Evolutionary conservation across 2,888 invertebrate species (phyloP).

Genomic region (Amblyjoppa proteus): DNA sequence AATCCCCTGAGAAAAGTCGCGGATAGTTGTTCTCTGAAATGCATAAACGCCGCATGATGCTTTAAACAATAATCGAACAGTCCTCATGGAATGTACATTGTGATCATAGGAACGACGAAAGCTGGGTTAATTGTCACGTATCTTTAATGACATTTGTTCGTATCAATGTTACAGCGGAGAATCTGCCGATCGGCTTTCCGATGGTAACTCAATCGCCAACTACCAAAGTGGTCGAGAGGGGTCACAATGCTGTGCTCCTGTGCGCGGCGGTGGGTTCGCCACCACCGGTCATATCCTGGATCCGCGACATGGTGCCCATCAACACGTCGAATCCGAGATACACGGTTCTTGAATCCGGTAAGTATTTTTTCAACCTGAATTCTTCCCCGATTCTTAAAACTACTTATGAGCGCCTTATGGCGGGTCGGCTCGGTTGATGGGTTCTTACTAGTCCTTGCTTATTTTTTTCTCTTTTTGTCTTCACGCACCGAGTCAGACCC

Average conservation of each 20-base stretch:
- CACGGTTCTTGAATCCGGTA: slow-evolving; percentile 93
- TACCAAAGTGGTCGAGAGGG: slow-evolving; percentile 98
- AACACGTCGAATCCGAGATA: slow-evolving; percentile 95
- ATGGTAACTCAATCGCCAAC: slow-evolving; percentile 94
- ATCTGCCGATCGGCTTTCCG: slow-evolving; percentile 97
- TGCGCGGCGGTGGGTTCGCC: slow-evolving; percentile 96
- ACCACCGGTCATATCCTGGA: slow-evolving; percentile 94
- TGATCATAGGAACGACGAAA: slow-evolving; percentile 16
- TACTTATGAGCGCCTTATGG: neutral
- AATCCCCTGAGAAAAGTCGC: slow-evolving; percentile 23
- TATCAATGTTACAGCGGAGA: slow-evolving; percentile 89
- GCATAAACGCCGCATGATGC: slow-evolving; percentile 52
- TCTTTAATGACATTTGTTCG: neutral
- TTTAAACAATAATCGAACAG: neutral
- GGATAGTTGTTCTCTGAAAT: slow-evolving; percentile 47
- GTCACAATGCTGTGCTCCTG: slow-evolving; percentile 94
- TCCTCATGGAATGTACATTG: neutral
- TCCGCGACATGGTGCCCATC: slow-evolving; percentile 96
- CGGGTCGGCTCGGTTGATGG: no score
- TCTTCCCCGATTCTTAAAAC: no score
- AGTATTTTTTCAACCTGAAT: slow-evolving; percentile 78
- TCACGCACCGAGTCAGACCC: no score
- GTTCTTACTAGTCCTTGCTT: no score
- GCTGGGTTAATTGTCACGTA: neutral
- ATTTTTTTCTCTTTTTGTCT: no score